These are phyloP conservation scores for Poecile atricapillus DNA, from an alignment of 2,113 vertebrate species.

Conservation along the genomic window DNA sequence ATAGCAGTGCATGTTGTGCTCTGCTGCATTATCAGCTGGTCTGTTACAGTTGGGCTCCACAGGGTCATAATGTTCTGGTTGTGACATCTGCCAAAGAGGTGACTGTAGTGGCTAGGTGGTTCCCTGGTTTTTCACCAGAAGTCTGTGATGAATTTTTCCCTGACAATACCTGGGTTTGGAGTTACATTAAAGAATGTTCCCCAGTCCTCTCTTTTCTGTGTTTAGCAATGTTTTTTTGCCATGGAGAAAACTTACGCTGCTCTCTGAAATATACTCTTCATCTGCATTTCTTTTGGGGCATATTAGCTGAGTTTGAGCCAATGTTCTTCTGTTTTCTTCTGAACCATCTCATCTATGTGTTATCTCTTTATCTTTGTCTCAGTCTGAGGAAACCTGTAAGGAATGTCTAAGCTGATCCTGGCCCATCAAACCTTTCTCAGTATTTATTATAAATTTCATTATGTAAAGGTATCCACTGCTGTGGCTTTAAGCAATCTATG, in stretches of 20 bases:
- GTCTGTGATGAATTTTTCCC: not conserved
- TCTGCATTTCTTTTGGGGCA: not conserved
- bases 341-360: not conserved
- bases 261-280: not conserved
- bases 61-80: not conserved
- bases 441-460: not conserved
- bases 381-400: not conserved
- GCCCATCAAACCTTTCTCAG: not conserved
- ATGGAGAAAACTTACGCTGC: not conserved
- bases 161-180: not conserved
- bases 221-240: not conserved
- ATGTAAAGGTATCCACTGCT: not conserved
- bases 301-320: not conserved
- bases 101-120: not conserved
- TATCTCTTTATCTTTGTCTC: not conserved
- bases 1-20: fast-evolving
- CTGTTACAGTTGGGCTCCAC: not conserved
- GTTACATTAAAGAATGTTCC: not conserved
- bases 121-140: not conserved
- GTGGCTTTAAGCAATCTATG: not conserved
- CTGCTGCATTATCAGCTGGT: not conserved
- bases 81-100: not conserved
- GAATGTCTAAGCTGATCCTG: not conserved
- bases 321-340: not conserved
- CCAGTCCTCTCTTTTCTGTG: not conserved